Percentiles rank a stretch among this genome's conserved stretches.
These are phyloP conservation scores for Chouioia cunea DNA, from an alignment of 2,888 invertebrate genomes.

Conservation along the genomic window DNA sequence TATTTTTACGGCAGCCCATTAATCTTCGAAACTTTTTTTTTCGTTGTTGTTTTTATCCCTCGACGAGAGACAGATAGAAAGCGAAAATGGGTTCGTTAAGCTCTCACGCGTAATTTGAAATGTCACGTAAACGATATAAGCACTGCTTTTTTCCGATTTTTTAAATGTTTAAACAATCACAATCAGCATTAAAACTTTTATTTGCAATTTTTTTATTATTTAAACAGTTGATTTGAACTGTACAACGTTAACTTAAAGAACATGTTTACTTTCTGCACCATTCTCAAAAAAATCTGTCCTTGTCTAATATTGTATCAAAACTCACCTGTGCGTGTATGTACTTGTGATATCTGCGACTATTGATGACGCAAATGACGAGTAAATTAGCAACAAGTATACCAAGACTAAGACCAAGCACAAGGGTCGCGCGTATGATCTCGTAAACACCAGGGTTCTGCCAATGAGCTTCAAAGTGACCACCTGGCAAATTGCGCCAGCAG, in stretches of 20 bases:
- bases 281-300: neutral
- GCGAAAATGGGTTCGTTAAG: neutral
- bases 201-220: too few relatives aligned
- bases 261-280: neutral
- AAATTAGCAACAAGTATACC: conserved; percentile 86
- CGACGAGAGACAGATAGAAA: neutral
- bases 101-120: neutral
- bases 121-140: conserved; percentile 1
- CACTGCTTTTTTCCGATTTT: neutral
- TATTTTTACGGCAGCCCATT: conserved; percentile 33
- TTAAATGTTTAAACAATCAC: too few relatives aligned
- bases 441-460: conserved; percentile 74
- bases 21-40: conserved; percentile 14
- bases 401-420: conserved; percentile 82
- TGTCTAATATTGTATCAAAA: neutral
- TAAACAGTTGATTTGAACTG: too few relatives aligned
- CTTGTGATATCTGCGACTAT: conserved; percentile 85
- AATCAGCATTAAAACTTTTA: too few relatives aligned
- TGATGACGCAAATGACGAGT: conserved; percentile 85
- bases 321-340: conserved; percentile 89
- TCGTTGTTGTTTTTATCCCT: too few relatives aligned
- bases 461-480: conserved; percentile 71
- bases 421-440: conserved; percentile 81
- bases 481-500: conserved; percentile 74
- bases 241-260: too few relatives aligned